phyloP scores from a whole-genome alignment of 2,113 vertebrate genomes.

The Hepsetus odoe region DNA sequence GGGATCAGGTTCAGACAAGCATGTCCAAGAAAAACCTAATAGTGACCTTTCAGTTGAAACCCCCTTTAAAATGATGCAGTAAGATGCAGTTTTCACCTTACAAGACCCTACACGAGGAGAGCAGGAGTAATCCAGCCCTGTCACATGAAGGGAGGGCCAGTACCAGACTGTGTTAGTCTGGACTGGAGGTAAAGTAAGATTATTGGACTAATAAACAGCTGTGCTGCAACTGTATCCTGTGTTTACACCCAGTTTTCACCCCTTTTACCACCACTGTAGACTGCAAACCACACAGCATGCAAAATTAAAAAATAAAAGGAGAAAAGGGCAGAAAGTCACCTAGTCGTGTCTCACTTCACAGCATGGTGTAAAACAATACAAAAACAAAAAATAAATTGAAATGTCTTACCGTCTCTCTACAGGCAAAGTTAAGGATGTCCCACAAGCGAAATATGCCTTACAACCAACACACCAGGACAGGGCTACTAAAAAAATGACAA shows the following conservation, averaged over 20 bases:
- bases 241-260: too few species aligned
- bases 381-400: not conserved
- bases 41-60: not conserved
- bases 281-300: not conserved
- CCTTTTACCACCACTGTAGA: too few species aligned
- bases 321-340: not conserved
- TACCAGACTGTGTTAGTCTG: not conserved
- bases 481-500: not conserved
- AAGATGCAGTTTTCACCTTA: not conserved
- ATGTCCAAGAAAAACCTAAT: not conserved
- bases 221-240: not conserved
- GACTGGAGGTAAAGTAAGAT: not conserved
- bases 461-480: conserved; percentile 1
- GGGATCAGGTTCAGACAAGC: not conserved
- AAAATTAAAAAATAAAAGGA: not conserved
- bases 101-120: too few species aligned
- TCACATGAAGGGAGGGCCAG: not conserved
- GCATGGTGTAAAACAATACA: not conserved
- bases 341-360: not conserved
- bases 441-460: conserved; percentile 16
- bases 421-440: conserved; percentile 21
- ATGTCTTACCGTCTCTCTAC: conserved; percentile 23
- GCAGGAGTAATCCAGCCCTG: not conserved
- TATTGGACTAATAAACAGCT: not conserved
- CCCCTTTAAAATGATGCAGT: not conserved